phyloP scores from a whole-genome alignment of 2,888 invertebrate genomes.

The Coenonympha arcania region DNA sequence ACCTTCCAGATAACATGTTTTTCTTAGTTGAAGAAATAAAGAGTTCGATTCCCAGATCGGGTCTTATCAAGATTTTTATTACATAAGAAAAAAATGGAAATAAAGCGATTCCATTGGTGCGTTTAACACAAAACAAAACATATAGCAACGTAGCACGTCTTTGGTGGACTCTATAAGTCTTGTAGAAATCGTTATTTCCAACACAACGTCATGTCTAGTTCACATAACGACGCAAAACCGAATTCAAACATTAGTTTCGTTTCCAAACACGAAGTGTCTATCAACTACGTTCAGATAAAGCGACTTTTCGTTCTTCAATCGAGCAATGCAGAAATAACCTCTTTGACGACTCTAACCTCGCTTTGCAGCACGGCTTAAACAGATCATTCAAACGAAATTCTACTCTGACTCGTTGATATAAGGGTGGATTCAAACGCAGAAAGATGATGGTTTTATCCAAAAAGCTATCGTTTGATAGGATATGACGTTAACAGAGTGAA shows the following conservation, averaged over 20 bases:
- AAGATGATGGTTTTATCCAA: slow-evolving; percentile 11
- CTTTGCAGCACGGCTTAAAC: not conserved
- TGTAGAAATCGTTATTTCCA: not conserved
- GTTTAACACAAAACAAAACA: no score
- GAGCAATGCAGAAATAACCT: slow-evolving; percentile 31
- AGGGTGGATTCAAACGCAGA: not conserved
- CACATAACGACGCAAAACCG: slow-evolving; percentile 1
- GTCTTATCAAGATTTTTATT: not conserved
- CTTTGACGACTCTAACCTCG: slow-evolving; percentile 11
- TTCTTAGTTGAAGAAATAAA: no score
- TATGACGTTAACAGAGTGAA: slow-evolving; percentile 47
- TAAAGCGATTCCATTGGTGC: no score
- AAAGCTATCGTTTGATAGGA: slow-evolving; percentile 40
- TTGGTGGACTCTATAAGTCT: no score
- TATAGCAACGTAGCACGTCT: no score
- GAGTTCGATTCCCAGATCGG: no score
- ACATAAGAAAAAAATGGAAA: no score
- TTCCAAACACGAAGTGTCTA: slow-evolving; percentile 35
- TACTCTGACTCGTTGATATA: not conserved
- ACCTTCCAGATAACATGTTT: no score
- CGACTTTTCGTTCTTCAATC: slow-evolving; percentile 35
- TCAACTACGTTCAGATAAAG: slow-evolving; percentile 32
- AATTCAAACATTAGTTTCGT: slow-evolving; percentile 20
- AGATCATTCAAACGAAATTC: not conserved
- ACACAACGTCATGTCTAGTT: not conserved